Evolutionary conservation across 92 coral and sea anemone genomes (phyloP), one percentile per base, ranked within the genome.

Genomic region (Anthopleura xanthogrammica): DNA sequence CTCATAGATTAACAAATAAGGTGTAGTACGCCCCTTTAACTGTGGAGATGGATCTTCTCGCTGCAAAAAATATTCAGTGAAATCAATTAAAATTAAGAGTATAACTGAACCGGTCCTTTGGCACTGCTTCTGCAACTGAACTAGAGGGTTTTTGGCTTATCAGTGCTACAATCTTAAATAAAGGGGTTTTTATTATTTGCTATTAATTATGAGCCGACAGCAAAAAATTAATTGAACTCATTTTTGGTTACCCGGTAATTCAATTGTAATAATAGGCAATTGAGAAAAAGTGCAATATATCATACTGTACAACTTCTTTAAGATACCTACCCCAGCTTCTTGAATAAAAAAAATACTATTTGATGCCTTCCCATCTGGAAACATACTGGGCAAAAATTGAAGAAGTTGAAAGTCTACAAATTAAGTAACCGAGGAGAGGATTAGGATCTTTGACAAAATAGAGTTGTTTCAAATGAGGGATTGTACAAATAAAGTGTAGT

Each of bases 351-450:
- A 70, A 70, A 5, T 22, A 40, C 75, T n/a, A 40, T 70, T 70
- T 70, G 75, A 16, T 70, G 41, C 75, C 23, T 70, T 70, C 40
- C 43, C 43, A 40, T 70, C 75, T 70, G 23, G 23, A n/a, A 70
- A 70, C 43, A 70, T 70, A 23, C 22, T 70, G 12, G 75, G 40
- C 75, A 70, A 40, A 2, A 70, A 7, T 70, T 70, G 75, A 70
- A 70, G 75, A 70, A 70, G 75, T 70, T 70, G 75, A 70, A 70
- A 70, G 75, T 70, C 75, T 70, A 40, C 40, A 70, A 70, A 70
- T 23, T 4, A 70, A 70, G 75, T 23, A 23, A 70, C 75, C 75
- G 41, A 23, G 43, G 75, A 11, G 11, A 23, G 12, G 41, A 70
- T 70, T 70, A 70, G 75, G 41, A 23, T 70, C 64, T 57, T 57